phyloP scores from a whole-genome alignment of 2,888 invertebrate species.

The Bibio marci region DNA sequence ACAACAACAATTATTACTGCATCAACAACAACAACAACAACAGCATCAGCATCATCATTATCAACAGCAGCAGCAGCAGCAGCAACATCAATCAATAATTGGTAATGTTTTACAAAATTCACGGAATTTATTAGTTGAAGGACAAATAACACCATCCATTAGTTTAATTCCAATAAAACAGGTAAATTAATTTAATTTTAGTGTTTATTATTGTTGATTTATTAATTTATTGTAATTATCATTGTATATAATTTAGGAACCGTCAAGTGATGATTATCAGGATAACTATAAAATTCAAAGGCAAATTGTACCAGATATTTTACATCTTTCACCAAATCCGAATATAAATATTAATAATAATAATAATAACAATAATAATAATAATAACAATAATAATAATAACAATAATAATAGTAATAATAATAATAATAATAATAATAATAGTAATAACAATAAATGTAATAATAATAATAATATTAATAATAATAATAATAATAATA shows the following conservation, averaged over 20 bases:
- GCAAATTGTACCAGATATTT: too few species aligned
- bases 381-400: slow-evolving; percentile 13
- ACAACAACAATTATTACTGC: slow-evolving; percentile 29
- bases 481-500: too few species aligned
- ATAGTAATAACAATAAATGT: too few species aligned
- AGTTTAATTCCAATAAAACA: slow-evolving; percentile 76
- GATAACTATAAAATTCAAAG: not conserved
- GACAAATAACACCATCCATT: slow-evolving; percentile 63
- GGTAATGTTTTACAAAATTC: slow-evolving; percentile 10
- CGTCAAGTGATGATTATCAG: slow-evolving; percentile 15
- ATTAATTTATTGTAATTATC: too few species aligned
- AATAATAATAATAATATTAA: too few species aligned
- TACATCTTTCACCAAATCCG: too few species aligned
- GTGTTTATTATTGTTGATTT: too few species aligned
- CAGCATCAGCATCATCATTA: slow-evolving; percentile 12
- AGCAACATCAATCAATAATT: slow-evolving; percentile 1
- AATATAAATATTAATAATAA: not conserved
- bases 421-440: too few species aligned
- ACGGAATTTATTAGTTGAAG: slow-evolving; percentile 20
- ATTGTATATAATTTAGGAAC: slow-evolving; percentile 18
- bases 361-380: not conserved
- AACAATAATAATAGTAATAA: slow-evolving; percentile 10
- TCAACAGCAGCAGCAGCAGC: slow-evolving; percentile 15
- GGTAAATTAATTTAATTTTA: too few species aligned
- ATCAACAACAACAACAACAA: slow-evolving; percentile 27